A percentile compares a stretch with the other conserved stretches of the same genome.
These are phyloP conservation scores for Lasius platythorax DNA, from an alignment of 2,888 invertebrate genomes.

Conservation along the genomic window DNA sequence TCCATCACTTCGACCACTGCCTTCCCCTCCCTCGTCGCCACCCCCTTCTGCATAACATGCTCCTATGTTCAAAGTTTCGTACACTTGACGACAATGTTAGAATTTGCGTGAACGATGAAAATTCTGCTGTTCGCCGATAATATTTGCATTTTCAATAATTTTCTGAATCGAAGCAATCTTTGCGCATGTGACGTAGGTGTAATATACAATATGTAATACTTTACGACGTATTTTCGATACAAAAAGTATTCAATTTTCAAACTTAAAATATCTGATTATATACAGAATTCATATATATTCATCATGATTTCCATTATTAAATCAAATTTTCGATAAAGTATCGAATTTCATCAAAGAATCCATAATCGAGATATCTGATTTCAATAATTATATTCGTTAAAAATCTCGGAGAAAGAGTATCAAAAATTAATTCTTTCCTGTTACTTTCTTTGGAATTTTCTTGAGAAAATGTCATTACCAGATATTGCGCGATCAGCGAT, in stretches of 20 bases:
- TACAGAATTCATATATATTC: background rate
- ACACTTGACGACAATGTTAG: slow-evolving; percentile 21
- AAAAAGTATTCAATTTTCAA: slow-evolving; percentile 1
- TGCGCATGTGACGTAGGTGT: background rate
- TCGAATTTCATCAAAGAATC: background rate
- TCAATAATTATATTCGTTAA: slow-evolving; percentile 34
- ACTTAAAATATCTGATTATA: slow-evolving; percentile 7
- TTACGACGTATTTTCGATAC: background rate
- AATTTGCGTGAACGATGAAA: slow-evolving; percentile 29
- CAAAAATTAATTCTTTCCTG: slow-evolving; percentile 35
- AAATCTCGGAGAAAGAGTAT: background rate
- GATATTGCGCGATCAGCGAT: slow-evolving; percentile 32
- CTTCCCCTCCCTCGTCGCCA: background rate
- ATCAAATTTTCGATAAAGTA: slow-evolving; percentile 22
- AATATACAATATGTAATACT: background rate
- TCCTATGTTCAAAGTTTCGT: slow-evolving; percentile 30
- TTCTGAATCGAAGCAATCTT: background rate
- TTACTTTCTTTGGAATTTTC: slow-evolving; percentile 30
- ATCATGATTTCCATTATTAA: background rate
- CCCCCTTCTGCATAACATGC: slow-evolving; percentile 17
- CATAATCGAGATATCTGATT: slow-evolving; percentile 23
- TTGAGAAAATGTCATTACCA: slow-evolving; percentile 30
- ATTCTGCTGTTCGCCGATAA: background rate
- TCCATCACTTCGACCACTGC: slow-evolving; percentile 29
- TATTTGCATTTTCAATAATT: slow-evolving; percentile 13